Conservation (phyloP, 2,797 vertebrate genomes). For the Iguana delicatissima region DNA sequence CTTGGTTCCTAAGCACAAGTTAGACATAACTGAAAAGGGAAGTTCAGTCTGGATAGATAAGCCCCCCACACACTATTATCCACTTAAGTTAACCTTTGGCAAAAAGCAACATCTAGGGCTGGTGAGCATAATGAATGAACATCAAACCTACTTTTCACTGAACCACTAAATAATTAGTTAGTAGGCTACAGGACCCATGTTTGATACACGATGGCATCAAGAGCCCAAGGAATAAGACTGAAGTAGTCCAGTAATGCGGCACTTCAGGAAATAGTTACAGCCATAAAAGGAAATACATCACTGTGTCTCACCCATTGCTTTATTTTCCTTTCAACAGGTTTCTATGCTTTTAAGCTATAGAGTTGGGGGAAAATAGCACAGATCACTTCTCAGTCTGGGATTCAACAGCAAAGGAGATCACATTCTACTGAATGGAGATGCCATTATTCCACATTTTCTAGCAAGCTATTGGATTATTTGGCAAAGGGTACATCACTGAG, state of each 20-base stretch:
- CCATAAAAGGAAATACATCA: neutral
- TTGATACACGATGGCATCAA: neutral
- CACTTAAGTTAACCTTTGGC: neutral
- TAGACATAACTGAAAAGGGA: neutral
- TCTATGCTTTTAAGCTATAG: neutral
- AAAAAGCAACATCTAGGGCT: neutral
- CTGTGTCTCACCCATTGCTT: neutral
- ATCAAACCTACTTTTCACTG: neutral
- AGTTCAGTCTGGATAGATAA: neutral
- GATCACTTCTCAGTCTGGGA: too few species aligned
- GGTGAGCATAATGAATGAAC: neutral
- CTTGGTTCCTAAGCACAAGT: neutral
- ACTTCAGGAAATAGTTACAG: neutral
- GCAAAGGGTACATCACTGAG: neutral
- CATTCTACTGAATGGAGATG: neutral
- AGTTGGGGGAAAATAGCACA: too few species aligned
- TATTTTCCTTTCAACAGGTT: neutral
- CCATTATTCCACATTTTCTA: neutral
- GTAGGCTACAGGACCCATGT: neutral
- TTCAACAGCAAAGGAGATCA: neutral
- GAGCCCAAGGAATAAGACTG: neutral
- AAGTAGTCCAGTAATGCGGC: neutral
- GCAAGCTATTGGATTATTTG: neutral
- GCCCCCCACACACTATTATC: neutral
- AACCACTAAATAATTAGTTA: neutral